phyloP scores from a whole-genome alignment of 2,888 invertebrate genomes.

The Macaria notata region DNA sequence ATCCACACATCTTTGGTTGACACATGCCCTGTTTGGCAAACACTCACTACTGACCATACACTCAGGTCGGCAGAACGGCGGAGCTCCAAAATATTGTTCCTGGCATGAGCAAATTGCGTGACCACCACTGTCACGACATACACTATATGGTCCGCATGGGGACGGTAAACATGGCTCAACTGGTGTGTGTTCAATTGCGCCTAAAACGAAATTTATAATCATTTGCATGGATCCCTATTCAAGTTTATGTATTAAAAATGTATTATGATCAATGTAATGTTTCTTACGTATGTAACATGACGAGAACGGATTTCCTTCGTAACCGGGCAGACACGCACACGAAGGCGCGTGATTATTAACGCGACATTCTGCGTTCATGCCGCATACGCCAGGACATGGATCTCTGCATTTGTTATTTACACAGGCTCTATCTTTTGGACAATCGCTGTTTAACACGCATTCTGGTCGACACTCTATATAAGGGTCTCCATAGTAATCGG shows the following conservation, averaged over 20 bases:
- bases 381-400: conserved; percentile 92
- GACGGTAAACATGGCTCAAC: conserved; percentile 83
- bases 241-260: not conserved
- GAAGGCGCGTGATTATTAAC: conserved; percentile 92
- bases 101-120: conserved; percentile 92
- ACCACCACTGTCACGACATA: conserved; percentile 86
- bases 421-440: conserved; percentile 88
- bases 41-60: conserved; percentile 93
- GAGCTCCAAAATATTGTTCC: conserved; percentile 89
- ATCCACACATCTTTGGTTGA: conserved; percentile 90
- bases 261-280: not conserved
- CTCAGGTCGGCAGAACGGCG: conserved; percentile 90
- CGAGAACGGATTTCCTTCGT: conserved; percentile 89
- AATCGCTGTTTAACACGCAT: conserved; percentile 94
- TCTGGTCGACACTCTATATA: conserved; percentile 93
- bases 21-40: conserved; percentile 89
- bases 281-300: conserved; percentile 85
- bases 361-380: conserved; percentile 91
- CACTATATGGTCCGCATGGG: conserved; percentile 91
- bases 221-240: not conserved
- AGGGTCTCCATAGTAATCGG: conserved; percentile 93
- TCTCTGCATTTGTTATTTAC: conserved; percentile 92
- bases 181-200: conserved; percentile 52
- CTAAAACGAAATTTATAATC: conserved; percentile 52
- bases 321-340: conserved; percentile 88